Percentiles rank a stretch among this genome's conserved stretches.
Conservation (phyloP, 2,113 vertebrate species). For the Rhegmatorhina hoffmannsi region DNA sequence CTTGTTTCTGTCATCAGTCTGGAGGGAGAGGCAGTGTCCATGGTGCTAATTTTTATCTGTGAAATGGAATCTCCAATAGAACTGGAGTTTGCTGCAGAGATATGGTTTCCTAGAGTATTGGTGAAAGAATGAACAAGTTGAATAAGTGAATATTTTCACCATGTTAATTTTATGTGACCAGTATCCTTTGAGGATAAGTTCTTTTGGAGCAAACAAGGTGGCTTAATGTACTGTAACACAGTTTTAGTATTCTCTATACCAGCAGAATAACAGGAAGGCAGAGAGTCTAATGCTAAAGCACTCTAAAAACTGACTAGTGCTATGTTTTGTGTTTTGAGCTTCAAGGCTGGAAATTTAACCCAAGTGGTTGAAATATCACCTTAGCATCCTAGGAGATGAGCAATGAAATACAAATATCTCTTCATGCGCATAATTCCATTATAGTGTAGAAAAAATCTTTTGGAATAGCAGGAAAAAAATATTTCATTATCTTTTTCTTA, state of each 20-base stretch:
- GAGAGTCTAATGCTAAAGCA: not conserved
- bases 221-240: not conserved
- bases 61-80: not conserved
- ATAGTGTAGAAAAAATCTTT: not conserved
- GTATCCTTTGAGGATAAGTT: not conserved
- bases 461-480: not conserved
- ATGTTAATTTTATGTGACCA: not conserved
- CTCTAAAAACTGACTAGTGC: not conserved
- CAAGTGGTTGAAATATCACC: not conserved
- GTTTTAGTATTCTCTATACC: not conserved
- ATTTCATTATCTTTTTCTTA: not conserved
- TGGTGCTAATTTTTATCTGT: not conserved
- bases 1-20: not conserved
- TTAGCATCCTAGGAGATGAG: not conserved
- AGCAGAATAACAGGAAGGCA: not conserved
- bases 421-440: not conserved
- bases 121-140: not conserved
- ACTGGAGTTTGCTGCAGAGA: not conserved
- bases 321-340: not conserved
- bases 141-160: not conserved
- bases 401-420: not conserved
- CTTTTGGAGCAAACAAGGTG: conserved; percentile 1
- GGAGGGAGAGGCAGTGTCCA: not conserved
- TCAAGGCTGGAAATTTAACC: not conserved
- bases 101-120: not conserved